These are phyloP conservation scores for Brenthis ino DNA, from an alignment of 2,888 invertebrate species.

Conservation along the genomic window DNA sequence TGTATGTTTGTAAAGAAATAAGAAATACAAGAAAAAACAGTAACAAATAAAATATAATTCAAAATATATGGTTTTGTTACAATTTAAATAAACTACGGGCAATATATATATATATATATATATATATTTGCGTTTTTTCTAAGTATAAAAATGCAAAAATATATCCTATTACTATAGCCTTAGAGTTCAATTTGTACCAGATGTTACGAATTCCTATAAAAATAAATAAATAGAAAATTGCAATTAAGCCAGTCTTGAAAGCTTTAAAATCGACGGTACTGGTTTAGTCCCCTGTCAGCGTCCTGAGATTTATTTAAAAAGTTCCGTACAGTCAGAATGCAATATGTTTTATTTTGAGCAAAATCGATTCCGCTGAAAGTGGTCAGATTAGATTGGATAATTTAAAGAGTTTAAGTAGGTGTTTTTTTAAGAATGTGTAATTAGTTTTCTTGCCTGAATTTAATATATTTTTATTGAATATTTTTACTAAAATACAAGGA, in stretches of 20 bases:
- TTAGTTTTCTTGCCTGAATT: too few relatives aligned
- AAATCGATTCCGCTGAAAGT: slow-evolving; percentile 41
- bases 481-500: not conserved
- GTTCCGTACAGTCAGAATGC: slow-evolving; percentile 49
- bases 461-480: too few relatives aligned
- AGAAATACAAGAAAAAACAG: too few relatives aligned
- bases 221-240: slow-evolving; percentile 20
- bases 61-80: too few relatives aligned
- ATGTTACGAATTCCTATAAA: slow-evolving; percentile 9
- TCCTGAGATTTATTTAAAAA: slow-evolving; percentile 71
- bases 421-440: not conserved
- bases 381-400: slow-evolving; percentile 43
- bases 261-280: slow-evolving; percentile 47
- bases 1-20: too few relatives aligned
- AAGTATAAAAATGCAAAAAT: not conserved
- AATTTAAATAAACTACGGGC: too few relatives aligned
- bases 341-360: slow-evolving; percentile 42
- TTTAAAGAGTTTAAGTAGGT: slow-evolving; percentile 28
- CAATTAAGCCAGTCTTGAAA: slow-evolving; percentile 30
- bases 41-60: too few relatives aligned
- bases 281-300: slow-evolving; percentile 61
- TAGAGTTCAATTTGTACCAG: not conserved
- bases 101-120: too few relatives aligned
- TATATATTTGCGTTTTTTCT: not conserved
- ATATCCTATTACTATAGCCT: not conserved